These are phyloP conservation scores for Tetramorium simillimum DNA, from an alignment of 1,140 invertebrate genomes.

Conservation along the genomic window DNA sequence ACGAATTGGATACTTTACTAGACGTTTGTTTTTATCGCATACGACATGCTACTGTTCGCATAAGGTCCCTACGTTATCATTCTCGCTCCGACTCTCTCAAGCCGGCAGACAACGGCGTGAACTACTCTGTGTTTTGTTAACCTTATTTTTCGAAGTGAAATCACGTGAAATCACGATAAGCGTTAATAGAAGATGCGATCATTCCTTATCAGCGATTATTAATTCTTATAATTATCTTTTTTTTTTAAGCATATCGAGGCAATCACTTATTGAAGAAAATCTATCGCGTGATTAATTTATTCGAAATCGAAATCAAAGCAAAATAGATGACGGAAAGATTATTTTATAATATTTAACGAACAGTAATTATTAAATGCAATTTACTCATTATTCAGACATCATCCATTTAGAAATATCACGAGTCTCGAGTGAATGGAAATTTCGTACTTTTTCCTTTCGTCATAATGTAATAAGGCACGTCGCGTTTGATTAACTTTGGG, in stretches of 20 bases:
- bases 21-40: no score
- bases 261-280: not conserved
- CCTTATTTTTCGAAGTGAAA: not conserved
- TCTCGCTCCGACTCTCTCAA: not conserved
- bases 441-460: not conserved
- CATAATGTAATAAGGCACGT: not conserved
- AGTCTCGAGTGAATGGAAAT: not conserved
- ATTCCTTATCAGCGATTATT: not conserved
- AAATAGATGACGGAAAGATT: not conserved
- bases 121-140: not conserved
- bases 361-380: not conserved
- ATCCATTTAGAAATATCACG: not conserved
- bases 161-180: not conserved
- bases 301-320: not conserved
- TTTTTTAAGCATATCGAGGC: not conserved
- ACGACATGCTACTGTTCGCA: not conserved
- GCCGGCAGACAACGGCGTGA: not conserved
- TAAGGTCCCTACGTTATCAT: not conserved
- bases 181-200: not conserved
- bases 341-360: not conserved
- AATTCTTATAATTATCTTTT: not conserved
- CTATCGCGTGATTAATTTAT: not conserved
- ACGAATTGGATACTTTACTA: no score
- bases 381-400: not conserved
- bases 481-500: slow-evolving; percentile 16